These are phyloP conservation scores for Semicossyphus pulcher DNA, from an alignment of 2,113 vertebrate species.

Conservation along the genomic window DNA sequence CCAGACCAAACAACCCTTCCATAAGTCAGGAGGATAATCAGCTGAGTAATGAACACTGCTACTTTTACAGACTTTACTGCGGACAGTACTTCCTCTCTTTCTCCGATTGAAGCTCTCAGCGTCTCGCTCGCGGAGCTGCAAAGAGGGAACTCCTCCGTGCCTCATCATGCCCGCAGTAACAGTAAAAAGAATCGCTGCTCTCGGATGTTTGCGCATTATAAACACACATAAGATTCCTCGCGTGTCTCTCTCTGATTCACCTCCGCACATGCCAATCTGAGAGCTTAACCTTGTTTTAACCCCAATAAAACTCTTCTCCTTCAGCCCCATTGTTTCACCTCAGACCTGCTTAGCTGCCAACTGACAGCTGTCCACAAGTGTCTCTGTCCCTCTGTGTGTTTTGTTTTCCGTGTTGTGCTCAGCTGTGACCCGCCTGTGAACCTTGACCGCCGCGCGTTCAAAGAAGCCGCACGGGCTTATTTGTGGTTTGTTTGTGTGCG, in stretches of 20 bases:
- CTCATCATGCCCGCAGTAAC: constrained; percentile 7
- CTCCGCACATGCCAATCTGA: constrained; percentile 16
- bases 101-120: no score
- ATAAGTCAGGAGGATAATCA: no score
- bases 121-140: no score
- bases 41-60: no score
- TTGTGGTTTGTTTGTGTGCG: constrained; percentile 57
- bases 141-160: background rate
- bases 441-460: constrained; percentile 67
- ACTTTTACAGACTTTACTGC: no score
- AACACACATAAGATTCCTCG: constrained; percentile 17
- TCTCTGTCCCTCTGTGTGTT: constrained; percentile 22
- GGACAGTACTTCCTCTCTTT: no score
- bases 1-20: no score
- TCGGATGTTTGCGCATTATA: constrained; percentile 22
- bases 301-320: constrained; percentile 58
- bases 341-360: constrained; percentile 63
- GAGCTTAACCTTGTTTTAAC: constrained; percentile 61
- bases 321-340: constrained; percentile 49
- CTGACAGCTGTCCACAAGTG: constrained; percentile 68
- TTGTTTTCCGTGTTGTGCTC: constrained; percentile 44
- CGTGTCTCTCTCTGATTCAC: constrained; percentile 14
- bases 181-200: background rate
- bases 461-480: constrained; percentile 63
- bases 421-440: constrained; percentile 60